A percentile compares a stretch with the other conserved stretches of the same genome.
Evolutionary conservation across 2,797 vertebrate genomes (phyloP).

Genomic region (Numenius phaeopus): DNA sequence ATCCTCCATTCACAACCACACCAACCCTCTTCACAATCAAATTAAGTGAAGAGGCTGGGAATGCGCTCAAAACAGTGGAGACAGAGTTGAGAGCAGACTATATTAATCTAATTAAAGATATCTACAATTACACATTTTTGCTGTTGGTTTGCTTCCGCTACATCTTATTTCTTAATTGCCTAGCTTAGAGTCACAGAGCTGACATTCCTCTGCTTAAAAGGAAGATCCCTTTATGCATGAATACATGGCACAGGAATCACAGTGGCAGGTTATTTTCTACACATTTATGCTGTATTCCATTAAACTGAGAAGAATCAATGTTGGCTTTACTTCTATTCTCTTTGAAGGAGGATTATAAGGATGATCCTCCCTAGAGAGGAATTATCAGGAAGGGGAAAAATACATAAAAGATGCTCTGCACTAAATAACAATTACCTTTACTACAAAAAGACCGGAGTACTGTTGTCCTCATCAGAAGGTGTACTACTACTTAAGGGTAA

Average conservation of each 20-base stretch:
- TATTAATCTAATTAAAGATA: neutral
- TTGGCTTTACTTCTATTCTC: neutral
- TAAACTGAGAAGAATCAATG: neutral
- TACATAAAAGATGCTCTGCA: neutral
- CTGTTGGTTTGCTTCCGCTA: neutral
- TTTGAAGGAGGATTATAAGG: neutral
- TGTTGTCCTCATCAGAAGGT: neutral
- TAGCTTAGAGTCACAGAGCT: neutral
- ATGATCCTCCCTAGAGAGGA: neutral
- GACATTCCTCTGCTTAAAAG: neutral
- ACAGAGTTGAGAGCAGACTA: neutral
- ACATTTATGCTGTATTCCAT: neutral
- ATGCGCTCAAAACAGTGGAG: neutral
- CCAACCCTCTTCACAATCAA: neutral
- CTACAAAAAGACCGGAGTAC: neutral
- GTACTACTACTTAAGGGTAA: neutral
- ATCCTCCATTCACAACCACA: neutral
- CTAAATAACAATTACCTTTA: neutral
- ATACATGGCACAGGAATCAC: neutral
- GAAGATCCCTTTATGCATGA: neutral
- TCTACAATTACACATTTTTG: neutral
- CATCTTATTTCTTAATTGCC: neutral
- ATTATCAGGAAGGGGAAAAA: neutral
- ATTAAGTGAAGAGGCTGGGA: neutral
- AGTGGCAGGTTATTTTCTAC: neutral